Conservation (phyloP, 1,140 invertebrate species). For the Musca domestica region DNA sequence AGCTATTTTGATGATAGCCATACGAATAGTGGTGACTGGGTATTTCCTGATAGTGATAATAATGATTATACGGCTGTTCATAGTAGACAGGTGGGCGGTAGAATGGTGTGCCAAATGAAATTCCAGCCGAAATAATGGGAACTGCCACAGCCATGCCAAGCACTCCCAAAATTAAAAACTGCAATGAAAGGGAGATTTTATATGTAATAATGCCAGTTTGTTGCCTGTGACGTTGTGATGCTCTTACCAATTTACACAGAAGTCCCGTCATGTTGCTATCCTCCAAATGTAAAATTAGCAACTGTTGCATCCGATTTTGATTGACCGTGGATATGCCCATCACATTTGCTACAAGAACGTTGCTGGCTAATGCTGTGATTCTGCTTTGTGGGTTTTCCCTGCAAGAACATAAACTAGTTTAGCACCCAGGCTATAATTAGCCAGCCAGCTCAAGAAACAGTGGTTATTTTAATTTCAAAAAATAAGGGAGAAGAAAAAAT, state of each 20-base stretch:
- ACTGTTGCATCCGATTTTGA: too few relatives aligned
- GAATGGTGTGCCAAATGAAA: constrained; percentile 10
- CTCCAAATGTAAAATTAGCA: too few relatives aligned
- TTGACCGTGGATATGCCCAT: too few relatives aligned
- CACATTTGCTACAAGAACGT: too few relatives aligned
- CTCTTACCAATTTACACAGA: not conserved
- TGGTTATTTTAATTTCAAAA: too few relatives aligned
- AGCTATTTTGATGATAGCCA: not conserved
- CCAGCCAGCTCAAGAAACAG: too few relatives aligned
- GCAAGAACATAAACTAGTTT: too few relatives aligned
- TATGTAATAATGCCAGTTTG: not conserved
- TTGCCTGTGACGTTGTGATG: not conserved
- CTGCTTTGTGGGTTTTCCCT: too few relatives aligned
- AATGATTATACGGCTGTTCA: not conserved
- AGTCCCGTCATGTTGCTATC: too few relatives aligned
- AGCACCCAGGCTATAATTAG: too few relatives aligned
- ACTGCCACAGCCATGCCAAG: not conserved
- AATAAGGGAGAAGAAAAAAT: too few relatives aligned
- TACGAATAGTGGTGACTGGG: not conserved
- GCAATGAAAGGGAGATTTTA: not conserved
- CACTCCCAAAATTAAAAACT: constrained; percentile 7
- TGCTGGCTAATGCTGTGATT: too few relatives aligned
- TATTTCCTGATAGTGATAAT: not conserved
- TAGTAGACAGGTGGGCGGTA: not conserved
- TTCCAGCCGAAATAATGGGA: constrained; percentile 17